Conservation (phyloP, 2,888 invertebrate species). For the Drepanosiphum platanoidis region DNA sequence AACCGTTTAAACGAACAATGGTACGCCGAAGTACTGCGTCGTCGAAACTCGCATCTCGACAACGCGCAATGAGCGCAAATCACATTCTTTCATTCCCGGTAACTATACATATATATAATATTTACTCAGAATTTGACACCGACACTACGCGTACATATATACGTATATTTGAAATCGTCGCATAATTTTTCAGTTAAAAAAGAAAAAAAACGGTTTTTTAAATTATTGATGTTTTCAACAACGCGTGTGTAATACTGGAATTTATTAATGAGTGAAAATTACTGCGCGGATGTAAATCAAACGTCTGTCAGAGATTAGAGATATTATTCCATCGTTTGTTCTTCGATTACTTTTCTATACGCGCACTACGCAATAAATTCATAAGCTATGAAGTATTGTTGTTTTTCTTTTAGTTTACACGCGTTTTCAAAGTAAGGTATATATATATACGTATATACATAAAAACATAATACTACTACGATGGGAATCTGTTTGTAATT, state of each 20-base stretch:
- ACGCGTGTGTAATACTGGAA: not conserved
- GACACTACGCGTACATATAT: not conserved
- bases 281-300: not conserved
- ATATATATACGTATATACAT: not conserved
- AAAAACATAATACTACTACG: not conserved
- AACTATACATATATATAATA: too few species aligned
- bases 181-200: not conserved
- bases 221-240: too few species aligned
- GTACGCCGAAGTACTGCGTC: not conserved
- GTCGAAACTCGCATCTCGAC: not conserved
- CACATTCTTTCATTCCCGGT: not conserved
- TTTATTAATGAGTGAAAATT: not conserved
- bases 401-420: not conserved
- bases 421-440: too few species aligned
- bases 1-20: not conserved
- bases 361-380: not conserved
- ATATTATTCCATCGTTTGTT: not conserved
- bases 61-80: not conserved
- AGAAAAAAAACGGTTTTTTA: too few species aligned
- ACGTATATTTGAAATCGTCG: not conserved
- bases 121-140: not conserved
- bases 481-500: too few species aligned
- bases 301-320: too few species aligned
- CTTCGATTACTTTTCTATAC: not conserved
- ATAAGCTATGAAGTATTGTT: not conserved